Evolutionary conservation across 2,797 vertebrate species (phyloP), one percentile per base, ranked within the genome.

Genomic region (Petrocephalus schoutedeni): DNA sequence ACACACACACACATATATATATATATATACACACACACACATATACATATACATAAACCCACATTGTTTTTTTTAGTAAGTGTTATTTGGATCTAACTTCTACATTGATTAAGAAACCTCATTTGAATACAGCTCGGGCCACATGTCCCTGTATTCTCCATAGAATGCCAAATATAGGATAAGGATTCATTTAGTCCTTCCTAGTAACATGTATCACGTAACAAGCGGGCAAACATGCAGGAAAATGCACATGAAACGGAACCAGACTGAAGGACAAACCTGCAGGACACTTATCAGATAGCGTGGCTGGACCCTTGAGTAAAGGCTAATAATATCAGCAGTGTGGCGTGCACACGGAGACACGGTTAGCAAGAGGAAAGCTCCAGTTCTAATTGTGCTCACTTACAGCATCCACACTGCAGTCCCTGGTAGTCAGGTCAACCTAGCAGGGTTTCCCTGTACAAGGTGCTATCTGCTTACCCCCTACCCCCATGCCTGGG

Each of bases 311-410:
- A 51, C 89, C 89, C 67, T 71, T 87, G 88, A 88, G 87, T 90
- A 90, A 89, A 84, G 49, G 89, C 88, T 91, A 92, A 91, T 87
- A 91, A 92, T 90, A 92, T 56, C 86, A 54, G 56, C 67, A 88
- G 80, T 36, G 56, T 82, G 84, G 87, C 8, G 84, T 53, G 45
- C 67, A 64, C 7, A 45, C 19, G 53, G 71, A 86, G 83, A 86
- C 74, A 59, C 14, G 54, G 71, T 21, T 16, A 64, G 80, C 28
- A 10, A 61, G 51, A 88, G 86, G 16, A 90, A 54, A 74, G 86
- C 87, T 87, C 19, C 23, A 58, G 85, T 23, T 80, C 87, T 88
- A 87, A 87, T 54, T 87, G 84, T 86, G 19, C 41, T 88, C 82
- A 12, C 56, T 87, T 86, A 89, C 4, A 56, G 36, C 16, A 9